Conservation (phyloP, 2,888 invertebrate species). For the Torymus aiolomorphi region DNA sequence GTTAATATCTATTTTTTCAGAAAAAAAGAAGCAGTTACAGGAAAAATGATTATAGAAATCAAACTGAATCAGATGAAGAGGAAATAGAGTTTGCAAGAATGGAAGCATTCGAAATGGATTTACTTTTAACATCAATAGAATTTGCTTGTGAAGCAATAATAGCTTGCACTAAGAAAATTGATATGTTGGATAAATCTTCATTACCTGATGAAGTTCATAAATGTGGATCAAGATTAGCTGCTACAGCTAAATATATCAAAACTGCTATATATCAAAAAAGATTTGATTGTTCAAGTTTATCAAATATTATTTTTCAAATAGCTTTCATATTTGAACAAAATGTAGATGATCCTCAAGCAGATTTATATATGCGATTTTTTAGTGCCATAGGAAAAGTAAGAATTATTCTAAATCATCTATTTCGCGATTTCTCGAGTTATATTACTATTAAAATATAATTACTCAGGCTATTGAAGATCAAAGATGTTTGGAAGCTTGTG, state of each 20-base stretch:
- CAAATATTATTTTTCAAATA: slow-evolving; percentile 64
- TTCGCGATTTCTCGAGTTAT: not conserved
- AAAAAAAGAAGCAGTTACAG: not conserved
- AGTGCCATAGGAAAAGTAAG: slow-evolving; percentile 77
- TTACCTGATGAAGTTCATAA: slow-evolving; percentile 82
- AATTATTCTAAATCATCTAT: not conserved
- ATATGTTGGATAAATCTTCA: slow-evolving; percentile 82
- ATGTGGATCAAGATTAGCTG: slow-evolving; percentile 83
- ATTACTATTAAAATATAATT: slow-evolving; percentile 1
- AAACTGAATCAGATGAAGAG: not conserved
- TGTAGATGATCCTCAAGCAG: slow-evolving; percentile 86
- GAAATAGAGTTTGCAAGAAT: not conserved
- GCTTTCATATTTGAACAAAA: slow-evolving; percentile 80
- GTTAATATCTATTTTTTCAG: not conserved
- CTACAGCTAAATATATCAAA: slow-evolving; percentile 65
- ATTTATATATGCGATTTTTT: slow-evolving; percentile 85
- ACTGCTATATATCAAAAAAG: slow-evolving; percentile 55
- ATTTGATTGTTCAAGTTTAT: slow-evolving; percentile 18
- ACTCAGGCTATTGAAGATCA: slow-evolving; percentile 21
- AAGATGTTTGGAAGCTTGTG: not conserved
- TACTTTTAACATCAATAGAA: slow-evolving; percentile 69
- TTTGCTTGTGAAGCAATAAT: slow-evolving; percentile 79
- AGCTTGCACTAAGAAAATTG: slow-evolving; percentile 79
- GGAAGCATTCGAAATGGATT: slow-evolving; percentile 62
- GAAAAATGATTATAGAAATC: not conserved